Evolutionary conservation across 2,888 invertebrate genomes (phyloP).

Genomic region (Noctua janthe): DNA sequence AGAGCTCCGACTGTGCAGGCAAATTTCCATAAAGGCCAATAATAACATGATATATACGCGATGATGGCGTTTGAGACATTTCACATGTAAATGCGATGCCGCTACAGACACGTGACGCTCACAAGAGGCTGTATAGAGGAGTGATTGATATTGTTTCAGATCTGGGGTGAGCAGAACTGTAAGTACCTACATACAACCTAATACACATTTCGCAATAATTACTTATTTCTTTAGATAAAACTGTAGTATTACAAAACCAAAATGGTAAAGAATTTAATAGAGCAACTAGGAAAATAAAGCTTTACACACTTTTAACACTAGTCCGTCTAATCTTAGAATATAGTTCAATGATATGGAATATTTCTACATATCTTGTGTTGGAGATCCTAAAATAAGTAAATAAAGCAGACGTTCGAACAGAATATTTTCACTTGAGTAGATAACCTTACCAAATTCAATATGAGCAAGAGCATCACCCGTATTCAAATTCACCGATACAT

Average conservation of each 20-base stretch:
- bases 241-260: too few species aligned
- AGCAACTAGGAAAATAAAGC: too few species aligned
- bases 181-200: not conserved
- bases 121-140: slow-evolving; percentile 23
- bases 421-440: not conserved
- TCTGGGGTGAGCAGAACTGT: slow-evolving; percentile 1
- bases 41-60: slow-evolving; percentile 62
- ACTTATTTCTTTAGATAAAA: too few species aligned
- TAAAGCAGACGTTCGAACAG: not conserved
- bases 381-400: not conserved
- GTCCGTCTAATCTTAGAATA: too few species aligned
- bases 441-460: not conserved
- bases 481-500: slow-evolving; percentile 15
- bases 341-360: too few species aligned
- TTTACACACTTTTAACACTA: too few species aligned
- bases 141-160: slow-evolving; percentile 49
- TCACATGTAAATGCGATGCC: slow-evolving; percentile 63
- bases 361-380: not conserved
- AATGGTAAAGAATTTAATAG: too few species aligned
- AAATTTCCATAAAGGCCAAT: slow-evolving; percentile 62
- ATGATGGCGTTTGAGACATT: slow-evolving; percentile 60
- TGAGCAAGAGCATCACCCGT: not conserved
- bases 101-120: slow-evolving; percentile 28
- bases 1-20: slow-evolving; percentile 3
- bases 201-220: too few species aligned